phyloP scores from a whole-genome alignment of 2,797 vertebrate genomes.

The Periparus ater region DNA sequence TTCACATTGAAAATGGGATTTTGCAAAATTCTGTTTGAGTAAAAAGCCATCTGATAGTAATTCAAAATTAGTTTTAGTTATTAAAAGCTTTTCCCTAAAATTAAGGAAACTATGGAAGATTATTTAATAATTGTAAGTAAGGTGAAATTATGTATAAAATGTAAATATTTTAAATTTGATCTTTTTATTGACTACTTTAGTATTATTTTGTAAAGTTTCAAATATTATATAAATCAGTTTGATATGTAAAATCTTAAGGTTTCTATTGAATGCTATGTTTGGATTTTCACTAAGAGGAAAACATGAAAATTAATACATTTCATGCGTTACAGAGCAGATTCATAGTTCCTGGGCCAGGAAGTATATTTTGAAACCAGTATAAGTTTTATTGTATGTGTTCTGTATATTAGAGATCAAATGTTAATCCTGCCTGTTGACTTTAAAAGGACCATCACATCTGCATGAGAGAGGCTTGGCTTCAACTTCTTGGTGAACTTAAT shows the following conservation, averaged over 20 bases:
- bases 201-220: constrained; percentile 49
- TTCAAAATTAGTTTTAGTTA: neutral
- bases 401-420: neutral
- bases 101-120: neutral
- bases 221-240: constrained; percentile 33
- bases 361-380: neutral
- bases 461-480: neutral
- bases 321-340: constrained; percentile 24
- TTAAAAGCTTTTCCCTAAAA: constrained; percentile 13
- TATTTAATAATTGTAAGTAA: constrained; percentile 15
- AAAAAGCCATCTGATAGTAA: constrained; percentile 20
- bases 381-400: neutral
- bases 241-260: constrained; percentile 28
- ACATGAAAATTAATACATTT: constrained; percentile 26
- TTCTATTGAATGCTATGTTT: constrained; percentile 14
- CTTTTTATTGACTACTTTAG: constrained; percentile 27
- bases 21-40: constrained; percentile 3
- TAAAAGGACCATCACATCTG: neutral
- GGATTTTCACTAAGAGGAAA: neutral
- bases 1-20: constrained; percentile 1
- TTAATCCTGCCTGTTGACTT: neutral
- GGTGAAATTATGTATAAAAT: neutral
- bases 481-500: neutral
- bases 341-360: constrained; percentile 2
- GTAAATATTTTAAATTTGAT: constrained; percentile 57